Evolutionary conservation across 2,113 vertebrate species (phyloP).

Genomic region (Salvelinus fontinalis): DNA sequence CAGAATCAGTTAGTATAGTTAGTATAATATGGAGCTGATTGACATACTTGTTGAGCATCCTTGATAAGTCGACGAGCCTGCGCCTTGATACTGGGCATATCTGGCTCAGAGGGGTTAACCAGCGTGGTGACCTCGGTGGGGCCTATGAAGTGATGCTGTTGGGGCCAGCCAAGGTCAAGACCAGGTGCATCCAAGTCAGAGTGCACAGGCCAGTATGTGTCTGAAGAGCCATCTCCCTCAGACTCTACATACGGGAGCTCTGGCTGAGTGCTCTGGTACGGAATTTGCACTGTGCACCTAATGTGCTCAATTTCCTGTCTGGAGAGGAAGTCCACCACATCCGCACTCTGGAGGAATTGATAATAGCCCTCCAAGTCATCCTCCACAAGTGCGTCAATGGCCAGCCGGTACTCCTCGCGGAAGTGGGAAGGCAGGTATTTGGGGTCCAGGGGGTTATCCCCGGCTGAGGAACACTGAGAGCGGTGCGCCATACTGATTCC

Average conservation of each 20-base stretch:
- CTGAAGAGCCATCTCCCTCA: slow-evolving; percentile 83
- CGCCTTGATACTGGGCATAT: slow-evolving; percentile 94
- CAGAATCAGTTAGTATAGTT: background rate
- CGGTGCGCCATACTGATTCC: slow-evolving; percentile 85
- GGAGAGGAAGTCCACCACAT: slow-evolving; percentile 87
- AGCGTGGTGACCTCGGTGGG: slow-evolving; percentile 91
- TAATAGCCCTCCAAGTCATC: slow-evolving; percentile 84
- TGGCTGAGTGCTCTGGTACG: slow-evolving; percentile 64
- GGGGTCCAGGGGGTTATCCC: slow-evolving; percentile 89
- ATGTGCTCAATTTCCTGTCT: slow-evolving; percentile 84
- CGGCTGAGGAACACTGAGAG: slow-evolving; percentile 91
- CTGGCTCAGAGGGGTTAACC: slow-evolving; percentile 85
- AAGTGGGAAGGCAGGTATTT: slow-evolving; percentile 93
- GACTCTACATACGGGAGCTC: slow-evolving; percentile 63
- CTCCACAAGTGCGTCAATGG: slow-evolving; percentile 85
- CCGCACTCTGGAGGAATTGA: slow-evolving; percentile 79
- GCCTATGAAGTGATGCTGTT: slow-evolving; percentile 82
- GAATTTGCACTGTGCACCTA: slow-evolving; percentile 74
- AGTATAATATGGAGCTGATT: background rate
- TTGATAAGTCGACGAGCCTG: slow-evolving; percentile 92
- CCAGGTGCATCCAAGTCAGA: slow-evolving; percentile 89
- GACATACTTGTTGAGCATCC: slow-evolving; percentile 85
- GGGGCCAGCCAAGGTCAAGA: slow-evolving; percentile 94
- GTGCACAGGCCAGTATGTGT: slow-evolving; percentile 95
- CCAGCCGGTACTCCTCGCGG: slow-evolving; percentile 93